Percentiles rank a stretch among this genome's conserved stretches.
These are phyloP conservation scores for Thalassarche chlororhynchos DNA, from an alignment of 2,113 vertebrate species.

Conservation along the genomic window DNA sequence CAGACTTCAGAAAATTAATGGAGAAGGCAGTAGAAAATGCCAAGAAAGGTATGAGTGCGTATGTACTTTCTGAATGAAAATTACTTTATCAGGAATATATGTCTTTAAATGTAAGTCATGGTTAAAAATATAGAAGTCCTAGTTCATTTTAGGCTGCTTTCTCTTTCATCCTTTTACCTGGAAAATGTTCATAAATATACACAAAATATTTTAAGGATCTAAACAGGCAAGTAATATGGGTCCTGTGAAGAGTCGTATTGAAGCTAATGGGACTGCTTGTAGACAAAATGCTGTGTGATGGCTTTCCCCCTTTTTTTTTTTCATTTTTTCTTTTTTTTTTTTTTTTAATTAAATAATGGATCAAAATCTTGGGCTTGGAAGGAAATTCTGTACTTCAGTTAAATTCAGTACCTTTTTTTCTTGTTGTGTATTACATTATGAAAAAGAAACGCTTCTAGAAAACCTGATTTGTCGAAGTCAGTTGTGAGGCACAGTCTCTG, in stretches of 20 bases:
- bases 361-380: not conserved
- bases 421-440: not conserved
- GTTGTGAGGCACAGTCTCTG: not conserved
- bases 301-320: not conserved
- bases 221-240: not conserved
- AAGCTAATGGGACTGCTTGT: not conserved
- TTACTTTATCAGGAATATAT: not conserved
- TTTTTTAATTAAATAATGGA: not conserved
- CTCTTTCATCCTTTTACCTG: not conserved
- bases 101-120: not conserved
- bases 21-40: not conserved
- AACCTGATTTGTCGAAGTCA: not conserved
- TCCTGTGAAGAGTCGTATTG: not conserved
- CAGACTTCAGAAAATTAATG: not conserved
- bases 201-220: not conserved
- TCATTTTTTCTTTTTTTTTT: too few species aligned
- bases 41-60: fast-evolving
- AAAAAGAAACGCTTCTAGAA: not conserved
- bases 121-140: not conserved
- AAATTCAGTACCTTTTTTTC: not conserved
- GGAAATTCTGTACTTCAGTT: not conserved
- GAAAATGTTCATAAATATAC: not conserved
- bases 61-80: not conserved
- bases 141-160: not conserved
- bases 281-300: not conserved